Conservation (phyloP, 2,888 invertebrate species). For the Chouioia cunea region DNA sequence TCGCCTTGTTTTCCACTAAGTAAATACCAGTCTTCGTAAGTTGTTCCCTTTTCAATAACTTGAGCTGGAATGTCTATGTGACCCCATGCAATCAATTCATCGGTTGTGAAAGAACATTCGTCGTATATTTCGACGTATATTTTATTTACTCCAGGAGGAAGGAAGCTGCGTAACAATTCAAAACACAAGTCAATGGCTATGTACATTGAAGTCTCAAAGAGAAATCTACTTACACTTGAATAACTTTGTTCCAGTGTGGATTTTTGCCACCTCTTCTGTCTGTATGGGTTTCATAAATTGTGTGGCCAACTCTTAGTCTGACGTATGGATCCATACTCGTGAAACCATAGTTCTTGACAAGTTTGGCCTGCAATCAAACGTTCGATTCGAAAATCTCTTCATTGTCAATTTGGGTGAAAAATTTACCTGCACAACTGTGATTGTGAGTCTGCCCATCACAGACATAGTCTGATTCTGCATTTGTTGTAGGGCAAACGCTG, state of each 20-base stretch:
- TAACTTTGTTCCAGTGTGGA: slow-evolving; percentile 95
- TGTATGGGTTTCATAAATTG: slow-evolving; percentile 95
- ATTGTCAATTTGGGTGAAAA: background rate
- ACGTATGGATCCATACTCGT: slow-evolving; percentile 98
- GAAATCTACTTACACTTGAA: slow-evolving; percentile 79
- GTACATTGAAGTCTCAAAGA: background rate
- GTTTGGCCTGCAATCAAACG: slow-evolving; percentile 75
- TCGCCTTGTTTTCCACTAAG: slow-evolving; percentile 96
- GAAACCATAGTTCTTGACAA: slow-evolving; percentile 94
- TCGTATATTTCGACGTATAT: slow-evolving; percentile 96
- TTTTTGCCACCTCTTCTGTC: slow-evolving; percentile 94
- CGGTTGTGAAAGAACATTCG: slow-evolving; percentile 96
- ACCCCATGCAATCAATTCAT: slow-evolving; percentile 95
- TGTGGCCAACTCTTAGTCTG: slow-evolving; percentile 91
- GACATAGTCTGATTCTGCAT: slow-evolving; percentile 71
- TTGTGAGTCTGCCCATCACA: slow-evolving; percentile 79
- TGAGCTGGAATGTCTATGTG: slow-evolving; percentile 88
- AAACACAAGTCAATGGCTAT: slow-evolving; percentile 8
- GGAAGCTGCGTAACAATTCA: slow-evolving; percentile 71
- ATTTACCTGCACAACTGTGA: slow-evolving; percentile 83
- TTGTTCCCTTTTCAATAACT: slow-evolving; percentile 82
- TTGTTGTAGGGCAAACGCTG: slow-evolving; percentile 80
- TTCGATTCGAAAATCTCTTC: slow-evolving; percentile 26
- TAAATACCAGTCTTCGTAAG: slow-evolving; percentile 95
- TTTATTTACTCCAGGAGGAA: slow-evolving; percentile 89